These are phyloP conservation scores for Hirtodrosophila alboralis DNA, from an alignment of 2,888 invertebrate genomes.

Conservation along the genomic window DNA sequence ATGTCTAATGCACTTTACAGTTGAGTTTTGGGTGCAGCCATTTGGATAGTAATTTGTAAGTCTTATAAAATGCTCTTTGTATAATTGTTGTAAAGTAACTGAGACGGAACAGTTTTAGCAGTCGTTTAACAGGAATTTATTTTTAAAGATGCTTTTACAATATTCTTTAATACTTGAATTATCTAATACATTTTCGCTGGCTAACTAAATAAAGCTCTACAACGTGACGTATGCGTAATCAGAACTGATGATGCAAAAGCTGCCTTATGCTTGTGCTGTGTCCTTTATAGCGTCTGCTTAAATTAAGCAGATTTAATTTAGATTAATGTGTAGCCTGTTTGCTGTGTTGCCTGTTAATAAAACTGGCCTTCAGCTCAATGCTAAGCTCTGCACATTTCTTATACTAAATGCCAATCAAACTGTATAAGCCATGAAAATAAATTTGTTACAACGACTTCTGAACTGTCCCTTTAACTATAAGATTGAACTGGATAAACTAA, in stretches of 20 bases:
- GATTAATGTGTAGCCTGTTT: constrained; percentile 34
- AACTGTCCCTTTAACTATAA: constrained; percentile 6
- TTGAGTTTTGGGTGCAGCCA: constrained; percentile 31
- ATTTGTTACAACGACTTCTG: constrained; percentile 36
- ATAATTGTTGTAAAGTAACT: constrained; percentile 36
- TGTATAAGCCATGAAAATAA: constrained; percentile 37
- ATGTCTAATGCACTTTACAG: constrained; percentile 7
- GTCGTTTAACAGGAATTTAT: constrained; percentile 36
- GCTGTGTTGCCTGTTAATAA: constrained; percentile 18
- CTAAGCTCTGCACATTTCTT: constrained; percentile 28
- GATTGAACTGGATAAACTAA: constrained; percentile 26
- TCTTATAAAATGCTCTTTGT: constrained; percentile 33
- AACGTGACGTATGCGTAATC: constrained; percentile 48
- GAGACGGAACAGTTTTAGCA: constrained; percentile 27
- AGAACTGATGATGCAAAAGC: constrained; percentile 22
- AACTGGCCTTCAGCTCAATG: constrained; percentile 23
- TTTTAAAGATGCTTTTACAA: constrained; percentile 3
- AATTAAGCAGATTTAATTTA: constrained; percentile 43
- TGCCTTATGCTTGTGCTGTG: constrained; percentile 1
- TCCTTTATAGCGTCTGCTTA: constrained; percentile 29
- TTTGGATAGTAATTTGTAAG: constrained; percentile 30
- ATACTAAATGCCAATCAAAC: constrained; percentile 38
- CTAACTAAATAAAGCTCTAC: constrained; percentile 16
- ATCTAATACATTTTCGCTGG: constrained; percentile 1
- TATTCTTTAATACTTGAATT: constrained; percentile 12